Percentiles rank a stretch among this genome's conserved stretches.
Conservation (phyloP, 1,140 invertebrate species). For the Aphidius ervi region DNA sequence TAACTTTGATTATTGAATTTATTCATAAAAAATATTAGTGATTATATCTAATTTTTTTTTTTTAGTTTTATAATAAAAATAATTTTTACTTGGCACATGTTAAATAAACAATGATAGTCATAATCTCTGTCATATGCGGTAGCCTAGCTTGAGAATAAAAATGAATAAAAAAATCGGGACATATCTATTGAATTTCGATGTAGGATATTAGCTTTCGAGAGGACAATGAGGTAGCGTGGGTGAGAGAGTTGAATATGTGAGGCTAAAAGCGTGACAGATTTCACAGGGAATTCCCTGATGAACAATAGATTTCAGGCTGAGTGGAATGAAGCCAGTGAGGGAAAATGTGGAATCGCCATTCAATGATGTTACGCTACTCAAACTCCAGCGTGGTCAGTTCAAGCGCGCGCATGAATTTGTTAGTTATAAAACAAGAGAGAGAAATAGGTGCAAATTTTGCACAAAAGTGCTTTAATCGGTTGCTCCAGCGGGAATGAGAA, state of each 20-base stretch:
- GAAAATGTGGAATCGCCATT: slow-evolving; percentile 43
- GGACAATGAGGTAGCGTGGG: slow-evolving; percentile 11
- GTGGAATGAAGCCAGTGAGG: slow-evolving; percentile 32
- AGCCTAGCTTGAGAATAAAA: too few relatives aligned
- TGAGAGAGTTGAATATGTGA: not conserved
- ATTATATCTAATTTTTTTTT: too few relatives aligned
- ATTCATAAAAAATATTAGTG: too few relatives aligned
- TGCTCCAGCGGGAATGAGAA: not conserved
- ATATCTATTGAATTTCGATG: slow-evolving; percentile 13
- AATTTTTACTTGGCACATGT: not conserved
- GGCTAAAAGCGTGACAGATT: slow-evolving; percentile 3
- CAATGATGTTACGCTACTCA: slow-evolving; percentile 46
- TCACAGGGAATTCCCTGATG: slow-evolving; percentile 36
- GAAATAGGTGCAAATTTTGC: not conserved
- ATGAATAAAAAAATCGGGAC: not conserved
- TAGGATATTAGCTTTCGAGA: slow-evolving; percentile 20
- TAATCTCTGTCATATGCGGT: slow-evolving; percentile 2
- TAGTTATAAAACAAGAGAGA: too few relatives aligned
- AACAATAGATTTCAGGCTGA: slow-evolving; percentile 47
- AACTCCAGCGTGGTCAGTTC: slow-evolving; percentile 42
- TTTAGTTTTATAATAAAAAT: too few relatives aligned
- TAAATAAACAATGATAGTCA: not conserved
- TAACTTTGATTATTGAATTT: too few relatives aligned
- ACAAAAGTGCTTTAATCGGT: slow-evolving; percentile 11
- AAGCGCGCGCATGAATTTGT: slow-evolving; percentile 16